phyloP scores from a whole-genome alignment of 2,888 invertebrate genomes.

The Eilema griseolum region DNA sequence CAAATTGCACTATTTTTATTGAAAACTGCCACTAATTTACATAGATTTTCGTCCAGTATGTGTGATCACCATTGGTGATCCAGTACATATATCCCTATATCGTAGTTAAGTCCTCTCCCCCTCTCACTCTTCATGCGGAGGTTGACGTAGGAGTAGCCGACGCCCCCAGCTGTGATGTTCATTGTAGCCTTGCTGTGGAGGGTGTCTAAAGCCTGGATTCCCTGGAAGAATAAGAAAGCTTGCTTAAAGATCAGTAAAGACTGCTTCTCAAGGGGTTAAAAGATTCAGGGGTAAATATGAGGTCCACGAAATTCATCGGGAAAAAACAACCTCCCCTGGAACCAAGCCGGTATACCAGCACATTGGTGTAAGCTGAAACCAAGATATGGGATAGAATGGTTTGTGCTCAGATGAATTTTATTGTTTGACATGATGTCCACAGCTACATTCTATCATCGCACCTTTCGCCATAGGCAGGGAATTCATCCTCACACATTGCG shows the following conservation, averaged over 20 bases:
- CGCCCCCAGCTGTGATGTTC: conserved; percentile 79
- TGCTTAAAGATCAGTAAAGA: not conserved
- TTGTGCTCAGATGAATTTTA: no score
- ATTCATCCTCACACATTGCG: no score
- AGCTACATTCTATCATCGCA: no score
- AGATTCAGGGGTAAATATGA: no score
- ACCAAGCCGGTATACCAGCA: no score
- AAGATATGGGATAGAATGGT: no score
- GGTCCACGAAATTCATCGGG: no score
- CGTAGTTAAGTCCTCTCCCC: conserved; percentile 68
- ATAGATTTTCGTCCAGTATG: not conserved
- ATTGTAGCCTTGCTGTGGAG: conserved; percentile 69
- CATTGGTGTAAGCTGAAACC: no score
- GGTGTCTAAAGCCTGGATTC: conserved; percentile 76
- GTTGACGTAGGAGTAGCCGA: conserved; percentile 75
- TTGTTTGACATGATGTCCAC: no score
- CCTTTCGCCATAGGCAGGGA: no score
- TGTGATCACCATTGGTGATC: not conserved
- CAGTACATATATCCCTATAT: conserved; percentile 70
- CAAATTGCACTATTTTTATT: not conserved
- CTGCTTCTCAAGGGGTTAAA: not conserved
- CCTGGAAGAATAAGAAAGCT: conserved; percentile 59
- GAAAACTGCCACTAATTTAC: not conserved
- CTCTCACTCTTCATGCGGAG: conserved; percentile 77
- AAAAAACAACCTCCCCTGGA: no score